Base-by-base conservation (phyloP, 2,797 vertebrate species). In the Rhinichthys osculus region DNA sequence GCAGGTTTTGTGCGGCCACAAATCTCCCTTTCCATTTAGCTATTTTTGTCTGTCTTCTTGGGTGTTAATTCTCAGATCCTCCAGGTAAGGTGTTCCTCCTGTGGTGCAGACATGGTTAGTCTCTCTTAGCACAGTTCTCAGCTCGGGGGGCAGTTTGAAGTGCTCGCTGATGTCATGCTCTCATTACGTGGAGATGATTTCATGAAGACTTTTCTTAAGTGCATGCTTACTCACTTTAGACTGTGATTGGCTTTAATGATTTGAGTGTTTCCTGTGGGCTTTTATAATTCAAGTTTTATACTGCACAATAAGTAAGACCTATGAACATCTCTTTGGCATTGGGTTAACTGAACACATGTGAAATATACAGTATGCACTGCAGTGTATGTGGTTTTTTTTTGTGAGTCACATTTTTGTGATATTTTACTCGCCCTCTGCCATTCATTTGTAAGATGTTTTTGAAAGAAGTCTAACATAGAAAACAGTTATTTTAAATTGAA, bases 21-120 rank as follows among this genome's bases (percentile, higher is more conserved):
- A 54, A 69, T 69, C 64, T 13, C 59, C n/a, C 11, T 57, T 47
- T 78, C 47, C 64, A 69, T 69, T 78, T 23, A 57, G 35, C 62
- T 78, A 57, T 57, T 78, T 84, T 69, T 54, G 64, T 70, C 64
- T 38, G 33, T 59, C 66, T 78, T 57, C 13, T n/a, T 71, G 83
- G 64, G 50, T 44, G 74, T 44, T 78, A 69, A 78, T 78, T 71
- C 74, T 70, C 54, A 52, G 47, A 69, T 77, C 83, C 71, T 78
- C 8, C 11, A 3, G 54, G 35, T 69, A 42, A 70, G 74, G 35
- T 57, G 35, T 69, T 78, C 10, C 38, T 33, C 38, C 64, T 78
- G 74, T 4, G 3, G 76, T 57, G 50, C 64, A 84, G 74, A 57
- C 14, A 21, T 57, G 38, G 50, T 78, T 78, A 78, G 74, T 78